A percentile compares a stretch with the other conserved stretches of the same genome.
phyloP scores from a whole-genome alignment of 2,797 vertebrate genomes.

The Pangasius macronema region DNA sequence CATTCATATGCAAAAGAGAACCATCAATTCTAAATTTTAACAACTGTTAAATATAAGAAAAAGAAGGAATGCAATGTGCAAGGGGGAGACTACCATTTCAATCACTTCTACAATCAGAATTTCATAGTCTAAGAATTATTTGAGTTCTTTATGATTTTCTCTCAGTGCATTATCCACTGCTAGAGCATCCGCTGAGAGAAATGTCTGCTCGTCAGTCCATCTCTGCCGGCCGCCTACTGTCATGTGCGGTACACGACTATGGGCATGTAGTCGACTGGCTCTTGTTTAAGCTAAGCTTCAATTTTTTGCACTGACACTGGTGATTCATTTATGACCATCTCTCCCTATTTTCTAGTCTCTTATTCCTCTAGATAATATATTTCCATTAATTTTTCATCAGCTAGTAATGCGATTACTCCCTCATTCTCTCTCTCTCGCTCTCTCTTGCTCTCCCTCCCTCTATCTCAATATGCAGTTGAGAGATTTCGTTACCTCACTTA shows the following conservation, averaged over 20 bases:
- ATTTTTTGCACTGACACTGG: conserved; percentile 73
- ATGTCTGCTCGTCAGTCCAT: neutral
- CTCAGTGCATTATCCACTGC: neutral
- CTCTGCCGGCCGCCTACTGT: neutral
- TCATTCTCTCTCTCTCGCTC: conserved; percentile 75
- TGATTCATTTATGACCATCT: conserved; percentile 77
- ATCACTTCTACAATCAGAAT: neutral
- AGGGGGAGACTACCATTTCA: neutral
- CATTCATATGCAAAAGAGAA: neutral
- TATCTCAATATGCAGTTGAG: conserved; percentile 63
- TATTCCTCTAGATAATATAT: conserved; percentile 81
- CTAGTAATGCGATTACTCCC: conserved; percentile 82
- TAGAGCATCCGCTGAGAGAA: neutral
- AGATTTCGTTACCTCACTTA: conserved; percentile 66
- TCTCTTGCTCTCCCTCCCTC: conserved; percentile 67
- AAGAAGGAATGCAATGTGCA: neutral
- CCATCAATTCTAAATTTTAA: neutral
- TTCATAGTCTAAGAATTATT: neutral
- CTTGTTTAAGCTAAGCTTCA: conserved; percentile 61
- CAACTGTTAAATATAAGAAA: neutral
- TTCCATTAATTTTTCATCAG: conserved; percentile 84
- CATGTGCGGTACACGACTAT: conserved; percentile 10
- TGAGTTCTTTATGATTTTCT: conserved; percentile 21
- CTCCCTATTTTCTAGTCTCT: conserved; percentile 77
- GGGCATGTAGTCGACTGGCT: neutral